phyloP scores from a whole-genome alignment of 53 echinoderm and acorn worm genomes.

The Actinopyga echinites region DNA sequence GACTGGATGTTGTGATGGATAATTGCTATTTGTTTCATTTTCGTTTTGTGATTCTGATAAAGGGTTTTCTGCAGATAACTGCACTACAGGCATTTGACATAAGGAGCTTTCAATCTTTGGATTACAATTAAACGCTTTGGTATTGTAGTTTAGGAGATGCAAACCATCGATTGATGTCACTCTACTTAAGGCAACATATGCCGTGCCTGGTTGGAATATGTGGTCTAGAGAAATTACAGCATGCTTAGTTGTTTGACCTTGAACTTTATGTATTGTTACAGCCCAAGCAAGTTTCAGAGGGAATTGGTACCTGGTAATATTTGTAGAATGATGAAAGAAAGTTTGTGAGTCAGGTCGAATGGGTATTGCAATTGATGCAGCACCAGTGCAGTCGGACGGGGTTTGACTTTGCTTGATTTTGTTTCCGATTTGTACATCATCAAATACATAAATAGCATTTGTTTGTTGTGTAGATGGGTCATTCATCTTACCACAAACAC shows the following conservation, averaged over 20 bases:
- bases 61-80: not conserved
- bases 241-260: conserved; percentile 6
- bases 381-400: too few relatives aligned
- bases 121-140: conserved; percentile 33
- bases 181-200: conserved; percentile 38
- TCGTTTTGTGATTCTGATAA: not conserved
- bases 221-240: not conserved
- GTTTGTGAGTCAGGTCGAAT: not conserved
- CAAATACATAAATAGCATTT: too few relatives aligned
- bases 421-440: too few relatives aligned
- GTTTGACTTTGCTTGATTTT: too few relatives aligned
- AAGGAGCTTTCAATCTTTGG: not conserved
- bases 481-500: too few relatives aligned
- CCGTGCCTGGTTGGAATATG: conserved; percentile 33
- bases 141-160: conserved; percentile 22
- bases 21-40: not conserved
- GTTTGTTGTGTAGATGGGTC: too few relatives aligned
- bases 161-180: conserved; percentile 18
- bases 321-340: conserved; percentile 6
- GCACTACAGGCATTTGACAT: not conserved
- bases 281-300: conserved; percentile 33
- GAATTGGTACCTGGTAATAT: conserved; percentile 33
- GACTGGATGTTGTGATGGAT: conserved; percentile 41
- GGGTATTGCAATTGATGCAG: too few relatives aligned
- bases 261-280: conserved; percentile 24